Evolutionary conservation across 2,113 vertebrate genomes (phyloP).

Genomic region (Sphyrna mokarran): DNA sequence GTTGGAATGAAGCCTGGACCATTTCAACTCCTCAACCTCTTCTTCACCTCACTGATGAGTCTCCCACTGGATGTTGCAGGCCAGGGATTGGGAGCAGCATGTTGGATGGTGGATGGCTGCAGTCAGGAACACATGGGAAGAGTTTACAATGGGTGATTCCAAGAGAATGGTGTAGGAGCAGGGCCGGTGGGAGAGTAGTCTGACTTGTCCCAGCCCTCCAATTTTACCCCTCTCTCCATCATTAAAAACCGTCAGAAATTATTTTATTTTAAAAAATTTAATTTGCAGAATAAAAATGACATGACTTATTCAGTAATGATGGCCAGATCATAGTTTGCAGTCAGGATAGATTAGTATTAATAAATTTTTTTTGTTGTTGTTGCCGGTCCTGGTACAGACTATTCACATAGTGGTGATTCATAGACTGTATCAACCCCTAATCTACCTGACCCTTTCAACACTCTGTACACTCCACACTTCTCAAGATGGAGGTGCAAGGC

Average conservation of each 20-base stretch:
- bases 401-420: conserved; percentile 17
- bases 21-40: neutral
- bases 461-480: conserved; percentile 55
- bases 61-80: no score
- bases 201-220: no score
- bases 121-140: no score
- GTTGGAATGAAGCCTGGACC: neutral
- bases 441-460: conserved; percentile 62
- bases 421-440: conserved; percentile 54
- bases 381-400: no score
- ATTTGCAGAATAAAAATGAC: neutral
- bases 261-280: neutral
- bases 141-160: no score
- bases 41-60: neutral
- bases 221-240: neutral
- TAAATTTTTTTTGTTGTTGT: neutral
- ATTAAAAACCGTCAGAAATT: neutral
- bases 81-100: no score
- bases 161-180: no score
- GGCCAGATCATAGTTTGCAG: neutral
- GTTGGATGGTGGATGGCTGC: no score
- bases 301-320: neutral
- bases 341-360: neutral
- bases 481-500: neutral
- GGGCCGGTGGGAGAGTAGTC: no score